Percentiles rank a stretch among this genome's conserved stretches.
Conservation (phyloP, 2,113 vertebrate species). For the Blennius ocellaris region DNA sequence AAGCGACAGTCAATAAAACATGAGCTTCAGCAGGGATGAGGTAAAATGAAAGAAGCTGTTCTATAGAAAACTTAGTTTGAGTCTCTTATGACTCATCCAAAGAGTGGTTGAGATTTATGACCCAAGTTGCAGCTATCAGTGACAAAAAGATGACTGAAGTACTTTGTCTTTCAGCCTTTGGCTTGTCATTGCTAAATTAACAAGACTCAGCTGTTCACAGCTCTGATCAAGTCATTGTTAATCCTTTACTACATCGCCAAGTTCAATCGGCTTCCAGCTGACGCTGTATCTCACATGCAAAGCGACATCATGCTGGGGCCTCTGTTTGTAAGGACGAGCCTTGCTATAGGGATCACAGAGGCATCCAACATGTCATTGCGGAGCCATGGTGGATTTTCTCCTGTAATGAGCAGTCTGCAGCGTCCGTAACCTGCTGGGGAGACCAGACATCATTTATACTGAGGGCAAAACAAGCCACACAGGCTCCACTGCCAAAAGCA, state of each 20-base stretch:
- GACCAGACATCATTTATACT: slow-evolving; percentile 67
- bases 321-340: background rate
- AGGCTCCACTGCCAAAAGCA: slow-evolving; percentile 61
- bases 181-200: too few relatives aligned
- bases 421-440: slow-evolving; percentile 63
- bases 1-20: too few relatives aligned
- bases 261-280: background rate
- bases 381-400: slow-evolving; percentile 37
- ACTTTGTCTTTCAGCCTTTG: too few relatives aligned
- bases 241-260: background rate
- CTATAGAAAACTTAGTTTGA: too few relatives aligned
- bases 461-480: slow-evolving; percentile 56
- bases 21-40: too few relatives aligned
- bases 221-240: too few relatives aligned
- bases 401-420: slow-evolving; percentile 59
- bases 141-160: too few relatives aligned
- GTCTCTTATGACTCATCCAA: too few relatives aligned
- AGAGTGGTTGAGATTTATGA: too few relatives aligned
- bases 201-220: too few relatives aligned
- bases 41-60: too few relatives aligned
- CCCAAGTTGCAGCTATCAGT: too few relatives aligned
- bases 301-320: background rate
- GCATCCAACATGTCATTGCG: background rate
- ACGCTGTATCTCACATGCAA: background rate
- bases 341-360: slow-evolving; percentile 15